Evolutionary conservation across 2,113 vertebrate species (phyloP).

Genomic region (Cynopterus brachyotis): DNA sequence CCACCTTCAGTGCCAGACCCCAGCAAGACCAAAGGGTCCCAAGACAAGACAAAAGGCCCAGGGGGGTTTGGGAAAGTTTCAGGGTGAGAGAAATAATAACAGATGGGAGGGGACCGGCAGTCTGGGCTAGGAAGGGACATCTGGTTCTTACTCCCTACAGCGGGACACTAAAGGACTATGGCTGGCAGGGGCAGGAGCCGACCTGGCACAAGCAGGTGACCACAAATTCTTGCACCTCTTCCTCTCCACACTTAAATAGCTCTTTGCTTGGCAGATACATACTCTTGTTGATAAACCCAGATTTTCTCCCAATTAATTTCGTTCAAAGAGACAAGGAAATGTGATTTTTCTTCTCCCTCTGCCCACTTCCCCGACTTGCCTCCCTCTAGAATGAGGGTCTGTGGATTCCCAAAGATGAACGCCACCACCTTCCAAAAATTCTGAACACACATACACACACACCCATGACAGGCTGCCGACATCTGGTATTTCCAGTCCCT

Average conservation of each 20-base stretch:
- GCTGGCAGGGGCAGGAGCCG: fast-evolving
- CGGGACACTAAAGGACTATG: slow-evolving; percentile 43
- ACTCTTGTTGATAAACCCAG: background rate
- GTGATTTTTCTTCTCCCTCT: background rate
- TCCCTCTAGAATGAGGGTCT: background rate
- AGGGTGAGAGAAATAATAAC: background rate
- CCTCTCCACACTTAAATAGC: background rate
- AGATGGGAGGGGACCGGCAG: background rate
- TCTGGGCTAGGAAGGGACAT: background rate
- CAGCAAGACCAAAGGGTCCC: background rate
- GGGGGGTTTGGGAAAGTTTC: background rate
- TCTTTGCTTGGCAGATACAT: background rate
- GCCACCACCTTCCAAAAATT: too few relatives aligned
- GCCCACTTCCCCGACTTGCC: background rate
- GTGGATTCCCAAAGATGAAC: background rate
- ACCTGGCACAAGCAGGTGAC: background rate
- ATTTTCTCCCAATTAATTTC: background rate
- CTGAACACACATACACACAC: background rate
- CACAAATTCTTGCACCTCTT: background rate
- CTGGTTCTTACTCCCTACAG: background rate
- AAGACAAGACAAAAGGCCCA: background rate
- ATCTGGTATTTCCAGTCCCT: background rate
- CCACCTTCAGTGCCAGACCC: background rate
- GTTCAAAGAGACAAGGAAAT: background rate
- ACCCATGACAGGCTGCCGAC: background rate